Conservation (phyloP, 2,888 invertebrate genomes). For the Encarsia formosa region DNA sequence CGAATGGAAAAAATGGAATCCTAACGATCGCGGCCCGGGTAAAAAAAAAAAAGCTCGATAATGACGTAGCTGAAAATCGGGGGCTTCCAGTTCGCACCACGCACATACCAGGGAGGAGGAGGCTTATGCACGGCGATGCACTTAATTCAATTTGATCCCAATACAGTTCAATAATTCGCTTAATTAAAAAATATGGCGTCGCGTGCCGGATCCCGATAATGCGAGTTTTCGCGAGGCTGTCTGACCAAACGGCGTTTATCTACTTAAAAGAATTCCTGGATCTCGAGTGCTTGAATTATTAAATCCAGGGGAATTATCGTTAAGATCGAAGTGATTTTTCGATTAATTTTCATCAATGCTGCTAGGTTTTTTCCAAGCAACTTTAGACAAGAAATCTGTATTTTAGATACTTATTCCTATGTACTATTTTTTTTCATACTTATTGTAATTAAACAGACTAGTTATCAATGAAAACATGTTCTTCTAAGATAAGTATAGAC, state of each 20-base stretch:
- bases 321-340: background rate
- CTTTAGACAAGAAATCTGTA: no score
- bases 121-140: constrained; percentile 30
- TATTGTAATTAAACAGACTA: no score
- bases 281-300: background rate
- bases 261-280: background rate
- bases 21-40: constrained; percentile 44
- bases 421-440: no score
- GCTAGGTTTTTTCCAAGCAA: background rate
- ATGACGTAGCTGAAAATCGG: constrained; percentile 47
- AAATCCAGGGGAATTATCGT: background rate
- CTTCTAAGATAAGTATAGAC: no score
- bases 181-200: constrained; percentile 48
- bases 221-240: background rate
- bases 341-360: background rate
- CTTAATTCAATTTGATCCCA: constrained; percentile 49
- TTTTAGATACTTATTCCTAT: no score
- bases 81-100: constrained; percentile 38
- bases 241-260: constrained; percentile 18
- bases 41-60: constrained; percentile 30
- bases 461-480: no score
- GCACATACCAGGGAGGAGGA: no score
- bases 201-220: constrained; percentile 18
- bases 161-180: constrained; percentile 51
- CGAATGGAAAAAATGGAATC: constrained; percentile 23